phyloP scores from a whole-genome alignment of 2,797 vertebrate species.

The Avahi laniger region DNA sequence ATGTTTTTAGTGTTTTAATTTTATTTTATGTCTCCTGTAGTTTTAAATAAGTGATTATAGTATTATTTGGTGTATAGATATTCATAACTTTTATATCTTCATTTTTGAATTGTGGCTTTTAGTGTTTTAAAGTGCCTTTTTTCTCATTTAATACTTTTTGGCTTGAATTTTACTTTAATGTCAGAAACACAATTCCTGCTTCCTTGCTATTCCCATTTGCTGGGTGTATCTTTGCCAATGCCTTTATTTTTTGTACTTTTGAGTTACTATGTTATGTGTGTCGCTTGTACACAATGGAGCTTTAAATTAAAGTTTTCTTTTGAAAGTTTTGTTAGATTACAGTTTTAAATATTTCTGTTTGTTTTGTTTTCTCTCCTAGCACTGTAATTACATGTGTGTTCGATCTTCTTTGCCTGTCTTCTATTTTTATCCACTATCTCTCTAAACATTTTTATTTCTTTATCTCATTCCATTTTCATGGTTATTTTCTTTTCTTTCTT shows the following conservation, averaged over 20 bases:
- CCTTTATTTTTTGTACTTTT: background rate
- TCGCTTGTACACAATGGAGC: background rate
- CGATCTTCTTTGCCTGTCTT: background rate
- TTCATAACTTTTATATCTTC: background rate
- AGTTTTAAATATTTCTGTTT: background rate
- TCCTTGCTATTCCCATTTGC: background rate
- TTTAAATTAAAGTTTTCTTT: background rate
- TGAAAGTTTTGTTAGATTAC: background rate
- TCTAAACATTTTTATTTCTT: background rate
- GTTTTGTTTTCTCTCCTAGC: background rate
- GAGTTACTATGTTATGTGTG: background rate
- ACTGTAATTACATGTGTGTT: background rate
- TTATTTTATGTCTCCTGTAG: background rate
- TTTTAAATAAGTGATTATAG: background rate
- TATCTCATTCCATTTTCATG: background rate
- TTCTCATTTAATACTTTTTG: background rate
- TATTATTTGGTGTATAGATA: background rate
- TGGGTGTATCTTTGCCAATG: background rate
- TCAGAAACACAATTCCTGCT: background rate
- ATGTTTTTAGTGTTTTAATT: background rate
- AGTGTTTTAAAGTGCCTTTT: background rate
- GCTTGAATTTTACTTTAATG: background rate
- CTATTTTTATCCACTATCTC: background rate
- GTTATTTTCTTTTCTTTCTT: background rate
- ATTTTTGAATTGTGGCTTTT: background rate